Conservation (phyloP, 2,113 vertebrate species). For the Loxodonta africana region DNA sequence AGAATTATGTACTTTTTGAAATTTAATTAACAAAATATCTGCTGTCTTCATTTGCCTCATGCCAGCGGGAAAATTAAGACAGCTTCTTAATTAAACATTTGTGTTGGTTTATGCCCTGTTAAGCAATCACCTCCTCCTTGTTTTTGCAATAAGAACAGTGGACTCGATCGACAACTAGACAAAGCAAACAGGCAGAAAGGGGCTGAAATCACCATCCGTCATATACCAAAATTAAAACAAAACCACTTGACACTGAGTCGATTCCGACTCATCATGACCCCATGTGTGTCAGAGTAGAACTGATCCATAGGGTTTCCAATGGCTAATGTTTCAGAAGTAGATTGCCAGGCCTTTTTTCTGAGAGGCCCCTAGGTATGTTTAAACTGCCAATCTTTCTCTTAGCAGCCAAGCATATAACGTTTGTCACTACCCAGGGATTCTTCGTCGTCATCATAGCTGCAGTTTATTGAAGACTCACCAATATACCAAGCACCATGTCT, state of each 20-base stretch:
- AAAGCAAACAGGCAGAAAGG: conserved; percentile 47
- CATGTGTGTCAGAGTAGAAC: not conserved
- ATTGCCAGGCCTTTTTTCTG: not conserved
- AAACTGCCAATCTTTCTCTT: not conserved
- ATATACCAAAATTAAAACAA: not conserved
- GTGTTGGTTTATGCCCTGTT: conserved; percentile 66
- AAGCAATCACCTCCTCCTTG: conserved; percentile 68
- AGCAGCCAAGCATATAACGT: not conserved
- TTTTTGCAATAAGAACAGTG: conserved; percentile 68
- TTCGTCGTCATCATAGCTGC: not conserved
- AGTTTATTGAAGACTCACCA: not conserved
- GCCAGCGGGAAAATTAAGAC: conserved; percentile 67
- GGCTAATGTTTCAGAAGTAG: not conserved
- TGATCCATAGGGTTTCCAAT: not conserved
- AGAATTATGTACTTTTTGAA: conserved; percentile 46
- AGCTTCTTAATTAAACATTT: conserved; percentile 83
- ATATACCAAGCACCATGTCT: not conserved
- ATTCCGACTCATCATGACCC: not conserved
- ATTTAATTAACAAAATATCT: conserved; percentile 72
- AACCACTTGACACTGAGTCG: not conserved
- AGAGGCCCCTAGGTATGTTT: not conserved
- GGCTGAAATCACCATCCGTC: not conserved
- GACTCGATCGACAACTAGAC: conserved; percentile 73
- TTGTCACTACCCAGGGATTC: not conserved
- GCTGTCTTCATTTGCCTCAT: conserved; percentile 68